These are phyloP conservation scores for Drosophila burlai DNA, from an alignment of 1,140 invertebrate genomes.

Conservation along the genomic window DNA sequence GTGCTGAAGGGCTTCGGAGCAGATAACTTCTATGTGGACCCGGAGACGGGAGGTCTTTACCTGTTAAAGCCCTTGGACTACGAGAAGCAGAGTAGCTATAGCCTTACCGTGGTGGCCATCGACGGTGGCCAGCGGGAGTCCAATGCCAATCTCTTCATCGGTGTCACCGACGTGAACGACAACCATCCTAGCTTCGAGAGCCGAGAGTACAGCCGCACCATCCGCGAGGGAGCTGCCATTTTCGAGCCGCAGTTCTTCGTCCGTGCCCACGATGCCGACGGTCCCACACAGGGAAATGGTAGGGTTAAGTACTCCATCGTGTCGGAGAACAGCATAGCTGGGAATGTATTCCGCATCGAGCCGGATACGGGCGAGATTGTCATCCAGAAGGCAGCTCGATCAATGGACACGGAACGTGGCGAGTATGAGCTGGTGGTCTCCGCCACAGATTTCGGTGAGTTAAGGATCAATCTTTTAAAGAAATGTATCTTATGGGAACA, in stretches of 20 bases:
- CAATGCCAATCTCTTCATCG: constrained; percentile 89
- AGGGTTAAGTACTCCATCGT: constrained; percentile 89
- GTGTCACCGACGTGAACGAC: constrained; percentile 92
- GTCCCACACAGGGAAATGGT: constrained; percentile 89
- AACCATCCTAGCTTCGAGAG: constrained; percentile 92
- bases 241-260: constrained; percentile 92
- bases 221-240: constrained; percentile 89
- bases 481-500: no score
- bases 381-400: constrained; percentile 88
- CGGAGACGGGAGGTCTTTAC: constrained; percentile 88
- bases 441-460: constrained; percentile 89
- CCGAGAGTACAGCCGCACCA: constrained; percentile 90
- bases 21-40: constrained; percentile 89
- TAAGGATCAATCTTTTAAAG: not conserved
- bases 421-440: constrained; percentile 90
- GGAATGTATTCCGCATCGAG: constrained; percentile 88
- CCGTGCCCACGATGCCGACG: constrained; percentile 90
- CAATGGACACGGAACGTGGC: constrained; percentile 90
- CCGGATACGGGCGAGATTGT: constrained; percentile 89
- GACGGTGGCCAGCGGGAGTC: constrained; percentile 91
- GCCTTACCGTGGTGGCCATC: constrained; percentile 90
- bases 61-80: constrained; percentile 89
- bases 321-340: constrained; percentile 89
- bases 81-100: constrained; percentile 92
- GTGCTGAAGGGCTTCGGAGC: constrained; percentile 91